Evolutionary conservation across 2,113 vertebrate species (phyloP), one percentile per base, ranked within the genome.

Genomic region (Perognathus longimembris): DNA sequence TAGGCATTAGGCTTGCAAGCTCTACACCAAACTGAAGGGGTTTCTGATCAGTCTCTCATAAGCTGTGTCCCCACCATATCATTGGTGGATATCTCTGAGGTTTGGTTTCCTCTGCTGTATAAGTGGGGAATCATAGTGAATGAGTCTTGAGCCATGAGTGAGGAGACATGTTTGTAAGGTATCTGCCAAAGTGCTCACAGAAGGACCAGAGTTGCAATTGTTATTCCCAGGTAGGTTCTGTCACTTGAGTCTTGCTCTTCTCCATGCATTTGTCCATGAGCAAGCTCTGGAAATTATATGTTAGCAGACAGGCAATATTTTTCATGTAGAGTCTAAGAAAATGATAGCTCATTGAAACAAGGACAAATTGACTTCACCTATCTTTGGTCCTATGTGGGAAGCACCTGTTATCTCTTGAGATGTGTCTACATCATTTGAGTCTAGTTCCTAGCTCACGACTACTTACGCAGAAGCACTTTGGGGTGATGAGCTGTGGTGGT

Each of bases 311-410:
- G 77, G 82, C 57, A 77, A 73, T 0, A 0, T 85, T 77, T 57
- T 12, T 30, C 15, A 38, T 70, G 45, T 59, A 15, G 12, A 89
- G 59, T 67, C 26, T 75, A 71, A 90, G 92, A 96, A 92, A 57
- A n/a, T 15, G 0, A 50, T 66, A 71, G 92, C 86, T 71, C 21
- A 84, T 40, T 83, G 77, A 76, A 54, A 50, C n/a, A 61, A 90
- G 18, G 8, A 69, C 50, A 64, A 10, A 40, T 42, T 1, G 0
- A 0, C 40, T 67, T 78, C 28, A 63, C 24, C 18, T 21, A 30
- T 4, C 82, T 97, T 81, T 45, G 50, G 40, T 6, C 85, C 90
- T 69, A n/a, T 30, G 0, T 17, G 73, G 77, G 93, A 95, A 91
- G 79, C 45, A 85, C 5, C 34, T 92, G 7, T 50, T 69, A 20